Evolutionary conservation across 2,888 invertebrate genomes (phyloP), one percentile per base, ranked within the genome.

Genomic region (Pantelozetes paolii): DNA sequence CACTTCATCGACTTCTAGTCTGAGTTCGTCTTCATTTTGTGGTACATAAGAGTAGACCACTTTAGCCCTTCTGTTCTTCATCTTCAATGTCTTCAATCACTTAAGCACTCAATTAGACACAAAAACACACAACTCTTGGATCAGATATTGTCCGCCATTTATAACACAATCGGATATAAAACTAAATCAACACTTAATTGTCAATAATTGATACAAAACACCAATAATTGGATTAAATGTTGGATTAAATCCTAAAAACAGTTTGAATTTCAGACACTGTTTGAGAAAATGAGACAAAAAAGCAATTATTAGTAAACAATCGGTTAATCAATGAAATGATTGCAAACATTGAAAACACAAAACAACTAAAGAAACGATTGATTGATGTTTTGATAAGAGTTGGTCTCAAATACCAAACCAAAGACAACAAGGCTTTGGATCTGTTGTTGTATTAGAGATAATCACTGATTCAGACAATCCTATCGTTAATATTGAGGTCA

Each of bases 11-110:
- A 93, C 90, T 79, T 88, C 87, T 76, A 98, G 86, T 78, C 88
- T 87, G 78, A 98, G 84, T 83, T 98, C 98, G 84, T 98, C 98
- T 75, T 91, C 90, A 82, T 96, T 94, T 77, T 90, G 90, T 73
- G 95, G 94, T 79, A 89, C 89, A 84, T 98, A 98, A 83, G 91
- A 91, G 84, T 90, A 94, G 78, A 93, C 87, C 71, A 91, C 94
- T 81, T 89, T 88, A 82, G 77, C 78, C 42, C 93, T 92, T 81
- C 88, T 87, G 76, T 90, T 50, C 54, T 59, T 54, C 72, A 59
- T 72, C n/a, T 20, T 50, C 18, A 20, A 8, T 9, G 15, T 23
- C 23, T 8, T 15, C 2, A 23, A 26, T 54, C 54, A 54, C 2
- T 23, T 6, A 54, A 54, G 6, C 26, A 26, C 3, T 54, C 26